Evolutionary conservation across 1,140 invertebrate species (phyloP).

Genomic region (Bombus pascuorum): DNA sequence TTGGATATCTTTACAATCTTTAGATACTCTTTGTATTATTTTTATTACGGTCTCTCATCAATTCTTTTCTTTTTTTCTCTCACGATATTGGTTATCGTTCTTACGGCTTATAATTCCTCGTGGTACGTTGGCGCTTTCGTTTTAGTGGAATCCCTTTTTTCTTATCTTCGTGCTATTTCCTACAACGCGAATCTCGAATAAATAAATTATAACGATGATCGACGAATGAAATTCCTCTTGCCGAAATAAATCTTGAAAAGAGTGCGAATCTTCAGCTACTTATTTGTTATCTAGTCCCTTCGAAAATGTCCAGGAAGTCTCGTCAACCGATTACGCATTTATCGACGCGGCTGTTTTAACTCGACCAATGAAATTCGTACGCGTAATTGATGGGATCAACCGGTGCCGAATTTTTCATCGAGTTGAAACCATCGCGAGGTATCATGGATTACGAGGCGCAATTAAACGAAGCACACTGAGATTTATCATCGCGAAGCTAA

Average conservation of each 20-base stretch:
- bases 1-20: too few relatives aligned
- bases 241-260: not conserved
- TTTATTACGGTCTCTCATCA: too few relatives aligned
- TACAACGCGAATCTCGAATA: too few relatives aligned
- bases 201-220: too few relatives aligned
- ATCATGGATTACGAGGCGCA: conserved; percentile 44
- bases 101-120: too few relatives aligned
- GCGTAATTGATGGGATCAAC: not conserved
- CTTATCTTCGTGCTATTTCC: too few relatives aligned
- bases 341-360: not conserved
- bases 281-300: not conserved
- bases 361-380: not conserved
- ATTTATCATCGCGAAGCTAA: conserved; percentile 77
- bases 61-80: too few relatives aligned
- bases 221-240: not conserved
- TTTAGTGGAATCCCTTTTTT: too few relatives aligned
- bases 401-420: not conserved
- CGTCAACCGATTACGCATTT: too few relatives aligned
- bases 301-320: not conserved
- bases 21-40: too few relatives aligned
- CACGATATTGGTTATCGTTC: too few relatives aligned
- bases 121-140: too few relatives aligned
- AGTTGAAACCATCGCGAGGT: not conserved
- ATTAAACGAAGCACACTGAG: conserved; percentile 71
- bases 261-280: not conserved